Conservation (phyloP, 2,113 vertebrate genomes). For the Erpornis zantholeuca region DNA sequence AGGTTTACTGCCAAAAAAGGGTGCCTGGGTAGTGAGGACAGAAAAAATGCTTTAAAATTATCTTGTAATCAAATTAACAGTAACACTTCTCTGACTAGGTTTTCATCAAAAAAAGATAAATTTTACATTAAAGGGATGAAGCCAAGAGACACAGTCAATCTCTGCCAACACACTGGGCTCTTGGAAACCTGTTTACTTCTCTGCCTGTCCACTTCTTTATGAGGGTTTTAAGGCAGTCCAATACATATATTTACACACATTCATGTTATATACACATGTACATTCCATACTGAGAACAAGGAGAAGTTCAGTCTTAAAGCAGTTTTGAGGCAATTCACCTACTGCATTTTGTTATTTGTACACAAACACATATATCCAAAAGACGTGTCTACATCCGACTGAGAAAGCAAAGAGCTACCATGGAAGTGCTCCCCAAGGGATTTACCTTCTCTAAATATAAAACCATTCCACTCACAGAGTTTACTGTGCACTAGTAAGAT, state of each 20-base stretch:
- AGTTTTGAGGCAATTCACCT: background rate
- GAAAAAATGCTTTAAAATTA: background rate
- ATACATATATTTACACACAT: background rate
- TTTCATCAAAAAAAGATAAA: background rate
- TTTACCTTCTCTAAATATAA: background rate
- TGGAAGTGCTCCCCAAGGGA: background rate
- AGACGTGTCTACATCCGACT: background rate
- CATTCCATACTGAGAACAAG: background rate
- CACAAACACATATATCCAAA: background rate
- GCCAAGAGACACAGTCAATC: background rate
- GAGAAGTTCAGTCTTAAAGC: background rate
- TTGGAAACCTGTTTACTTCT: background rate
- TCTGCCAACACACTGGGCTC: background rate
- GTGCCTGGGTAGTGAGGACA: rapidly evolving
- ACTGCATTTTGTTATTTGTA: background rate
- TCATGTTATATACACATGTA: background rate
- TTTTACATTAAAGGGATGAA: background rate
- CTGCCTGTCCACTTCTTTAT: background rate
- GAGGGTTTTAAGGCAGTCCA: background rate
- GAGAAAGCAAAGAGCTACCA: background rate
- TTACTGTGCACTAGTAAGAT: background rate
- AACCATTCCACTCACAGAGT: background rate
- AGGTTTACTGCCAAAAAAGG: background rate
- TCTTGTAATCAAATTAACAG: background rate
- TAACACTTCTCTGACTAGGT: background rate